Evolutionary conservation across 1,140 invertebrate genomes (phyloP).

Genomic region (Holotrichia oblita): DNA sequence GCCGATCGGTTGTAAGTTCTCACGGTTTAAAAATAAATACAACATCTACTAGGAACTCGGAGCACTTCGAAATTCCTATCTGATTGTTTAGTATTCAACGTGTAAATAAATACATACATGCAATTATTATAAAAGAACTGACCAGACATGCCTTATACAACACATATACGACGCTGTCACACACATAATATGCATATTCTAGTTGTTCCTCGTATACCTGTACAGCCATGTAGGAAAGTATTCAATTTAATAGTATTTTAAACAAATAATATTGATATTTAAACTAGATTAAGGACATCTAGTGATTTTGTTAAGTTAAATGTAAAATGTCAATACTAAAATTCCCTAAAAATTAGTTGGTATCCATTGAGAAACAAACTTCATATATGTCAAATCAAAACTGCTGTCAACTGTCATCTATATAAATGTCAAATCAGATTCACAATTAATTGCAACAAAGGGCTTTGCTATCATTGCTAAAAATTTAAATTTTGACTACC

Average conservation of each 20-base stretch:
- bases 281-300: too few relatives aligned
- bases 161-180: constrained; percentile 11
- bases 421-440: too few relatives aligned
- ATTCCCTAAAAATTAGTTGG: too few relatives aligned
- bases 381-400: too few relatives aligned
- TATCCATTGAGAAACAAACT: too few relatives aligned
- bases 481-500: too few relatives aligned
- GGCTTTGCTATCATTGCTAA: too few relatives aligned
- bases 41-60: constrained; percentile 33
- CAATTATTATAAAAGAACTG: constrained; percentile 37
- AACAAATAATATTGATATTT: too few relatives aligned
- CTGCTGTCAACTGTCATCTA: too few relatives aligned
- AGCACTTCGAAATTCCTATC: constrained; percentile 35
- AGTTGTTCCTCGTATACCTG: background rate
- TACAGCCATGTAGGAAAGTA: background rate
- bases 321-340: too few relatives aligned
- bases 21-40: constrained; percentile 37
- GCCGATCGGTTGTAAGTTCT: constrained; percentile 33
- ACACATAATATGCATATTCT: background rate
- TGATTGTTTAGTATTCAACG: constrained; percentile 33
- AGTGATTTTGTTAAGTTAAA: too few relatives aligned
- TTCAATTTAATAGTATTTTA: background rate
- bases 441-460: too few relatives aligned
- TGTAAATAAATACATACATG: constrained; percentile 34
- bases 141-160: constrained; percentile 32